Evolutionary conservation across 1,140 invertebrate species (phyloP), one percentile per base, ranked within the genome.

Genomic region (Myzus persicae): DNA sequence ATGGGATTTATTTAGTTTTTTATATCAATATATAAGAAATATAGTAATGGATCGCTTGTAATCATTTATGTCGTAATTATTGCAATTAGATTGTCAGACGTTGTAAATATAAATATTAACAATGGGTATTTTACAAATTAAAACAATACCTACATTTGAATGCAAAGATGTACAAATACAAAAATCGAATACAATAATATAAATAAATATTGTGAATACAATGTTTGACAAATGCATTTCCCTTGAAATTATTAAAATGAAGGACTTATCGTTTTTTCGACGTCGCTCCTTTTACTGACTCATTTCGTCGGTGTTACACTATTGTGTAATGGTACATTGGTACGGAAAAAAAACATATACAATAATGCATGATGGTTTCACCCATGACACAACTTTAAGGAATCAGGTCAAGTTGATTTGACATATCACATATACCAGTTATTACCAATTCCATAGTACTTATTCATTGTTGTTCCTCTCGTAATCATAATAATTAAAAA

Each of bases 401-500:
- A 82, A 54, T 93, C 91, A 6, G 91, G 91, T 93, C 91, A 93
- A 93, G 91, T 93, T 42, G 24, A 48, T 85, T 42, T 51, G 76
- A 8, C 54, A 85, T 38, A 84, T 31, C 31, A 11, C 11, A 31
- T n/a, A 76, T 76, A n/a, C 5, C n/a, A 46, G 18, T 48, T 88
- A 88, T 88, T 90, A 90, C 26, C 51, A 59, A 89, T 89, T 89
- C 38, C 36, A 51, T 40, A 51, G 46, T 54, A 26, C n/a, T 0
- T 40, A 89, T 76, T 89, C n/a, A 51, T 89, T 51, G n/a, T 88
- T 42, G 38, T 88, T 88, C 1, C 2, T 89, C 44, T 51, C 26
- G 22, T 89, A 40, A 89, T 54, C n/a, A 89, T 89, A 54, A 89
- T 54, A 54, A 89, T 89, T 54, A 38, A 54, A 89, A 54, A 89